phyloP scores from a whole-genome alignment of 2,113 vertebrate species.

The Motacilla alba region DNA sequence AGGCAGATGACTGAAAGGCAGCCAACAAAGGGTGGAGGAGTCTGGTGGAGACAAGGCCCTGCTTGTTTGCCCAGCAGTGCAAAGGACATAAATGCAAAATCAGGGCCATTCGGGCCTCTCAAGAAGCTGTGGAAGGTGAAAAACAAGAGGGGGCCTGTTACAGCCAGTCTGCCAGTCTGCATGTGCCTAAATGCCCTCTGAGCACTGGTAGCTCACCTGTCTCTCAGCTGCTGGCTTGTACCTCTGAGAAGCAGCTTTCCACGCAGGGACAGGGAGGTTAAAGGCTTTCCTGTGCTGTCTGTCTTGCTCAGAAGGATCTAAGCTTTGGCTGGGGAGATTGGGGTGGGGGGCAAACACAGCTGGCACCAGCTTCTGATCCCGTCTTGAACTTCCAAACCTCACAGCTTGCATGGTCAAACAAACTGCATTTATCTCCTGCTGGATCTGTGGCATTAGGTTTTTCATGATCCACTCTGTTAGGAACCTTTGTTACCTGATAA shows the following conservation, averaged over 20 bases:
- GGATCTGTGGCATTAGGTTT: background rate
- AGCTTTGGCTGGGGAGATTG: background rate
- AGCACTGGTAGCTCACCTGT: background rate
- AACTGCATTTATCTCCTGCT: background rate
- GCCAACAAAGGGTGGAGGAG: conserved; percentile 51
- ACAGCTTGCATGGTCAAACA: background rate
- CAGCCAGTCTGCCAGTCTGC: background rate
- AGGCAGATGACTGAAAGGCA: conserved; percentile 55
- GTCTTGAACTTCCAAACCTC: background rate
- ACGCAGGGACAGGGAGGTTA: background rate
- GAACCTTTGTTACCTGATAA: background rate
- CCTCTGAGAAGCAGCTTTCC: background rate
- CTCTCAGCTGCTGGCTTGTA: background rate
- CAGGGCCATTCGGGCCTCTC: background rate
- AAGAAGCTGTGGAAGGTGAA: background rate
- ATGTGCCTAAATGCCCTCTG: background rate
- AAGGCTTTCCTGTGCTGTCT: background rate
- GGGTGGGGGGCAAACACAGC: rapidly evolving
- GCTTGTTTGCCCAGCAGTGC: conserved; percentile 37
- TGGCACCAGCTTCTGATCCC: background rate
- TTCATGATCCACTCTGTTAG: background rate
- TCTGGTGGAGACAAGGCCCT: conserved; percentile 9
- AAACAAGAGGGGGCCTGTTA: background rate
- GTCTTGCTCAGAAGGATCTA: background rate
- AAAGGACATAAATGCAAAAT: background rate